A percentile compares a stretch with the other conserved stretches of the same genome.
These are phyloP conservation scores for Cyprinodon brontotheroides DNA, from an alignment of 2,113 vertebrate species.

Conservation along the genomic window DNA sequence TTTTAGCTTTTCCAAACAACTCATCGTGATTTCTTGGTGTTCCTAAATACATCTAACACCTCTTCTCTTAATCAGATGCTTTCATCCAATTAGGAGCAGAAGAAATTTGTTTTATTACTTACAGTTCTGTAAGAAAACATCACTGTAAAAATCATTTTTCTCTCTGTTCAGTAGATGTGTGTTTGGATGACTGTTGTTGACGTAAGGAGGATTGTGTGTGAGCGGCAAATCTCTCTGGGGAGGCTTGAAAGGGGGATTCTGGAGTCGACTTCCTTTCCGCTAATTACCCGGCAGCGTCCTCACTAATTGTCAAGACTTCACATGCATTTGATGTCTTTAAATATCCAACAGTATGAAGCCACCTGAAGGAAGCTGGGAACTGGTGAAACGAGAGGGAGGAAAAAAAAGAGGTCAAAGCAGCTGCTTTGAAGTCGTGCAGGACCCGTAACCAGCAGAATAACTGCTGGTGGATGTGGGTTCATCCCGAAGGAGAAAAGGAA, in stretches of 20 bases:
- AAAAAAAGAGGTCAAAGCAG: slow-evolving; percentile 34
- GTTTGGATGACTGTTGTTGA: not conserved
- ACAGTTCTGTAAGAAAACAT: not conserved
- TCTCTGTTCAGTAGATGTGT: not conserved
- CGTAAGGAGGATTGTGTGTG: not conserved
- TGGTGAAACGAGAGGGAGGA: not conserved
- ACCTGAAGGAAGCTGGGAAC: not conserved
- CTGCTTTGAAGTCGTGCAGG: slow-evolving; percentile 39
- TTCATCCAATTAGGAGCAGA: slow-evolving; percentile 17
- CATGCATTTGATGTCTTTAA: slow-evolving; percentile 53
- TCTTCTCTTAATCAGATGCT: not conserved
- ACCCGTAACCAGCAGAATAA: slow-evolving; percentile 18
- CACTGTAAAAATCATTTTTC: not conserved
- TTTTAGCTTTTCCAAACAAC: not conserved
- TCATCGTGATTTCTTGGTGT: not conserved
- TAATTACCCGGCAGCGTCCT: slow-evolving; percentile 67
- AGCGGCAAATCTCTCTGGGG: slow-evolving; percentile 12
- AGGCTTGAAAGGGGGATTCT: slow-evolving; percentile 1
- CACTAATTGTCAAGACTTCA: slow-evolving; percentile 53
- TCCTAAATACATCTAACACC: not conserved
- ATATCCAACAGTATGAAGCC: slow-evolving; percentile 44
- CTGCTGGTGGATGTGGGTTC: slow-evolving; percentile 22
- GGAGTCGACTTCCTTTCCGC: slow-evolving; percentile 55
- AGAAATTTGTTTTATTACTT: not conserved
- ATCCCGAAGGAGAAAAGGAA: not conserved